These are phyloP conservation scores for Acheta domesticus DNA, from an alignment of 2,888 invertebrate species.

Conservation along the genomic window DNA sequence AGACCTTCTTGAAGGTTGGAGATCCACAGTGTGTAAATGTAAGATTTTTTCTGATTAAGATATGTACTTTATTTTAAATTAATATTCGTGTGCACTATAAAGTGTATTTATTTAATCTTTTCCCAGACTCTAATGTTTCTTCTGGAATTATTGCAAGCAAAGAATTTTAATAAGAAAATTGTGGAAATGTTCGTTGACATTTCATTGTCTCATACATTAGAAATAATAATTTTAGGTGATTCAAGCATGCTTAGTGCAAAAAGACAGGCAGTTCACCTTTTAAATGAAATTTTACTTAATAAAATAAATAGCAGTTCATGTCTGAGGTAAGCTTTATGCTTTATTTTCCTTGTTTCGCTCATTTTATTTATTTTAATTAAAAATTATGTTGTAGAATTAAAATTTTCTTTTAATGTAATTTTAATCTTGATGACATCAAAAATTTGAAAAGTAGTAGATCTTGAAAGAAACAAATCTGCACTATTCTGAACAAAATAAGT, in stretches of 20 bases:
- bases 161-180: not conserved
- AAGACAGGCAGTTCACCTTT: conserved; percentile 18
- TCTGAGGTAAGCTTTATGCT: not conserved
- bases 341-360: not conserved
- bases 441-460: no score
- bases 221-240: conserved; percentile 20
- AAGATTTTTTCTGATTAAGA: not conserved
- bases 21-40: conserved; percentile 8
- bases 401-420: no score
- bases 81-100: not conserved
- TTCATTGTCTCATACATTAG: conserved; percentile 19
- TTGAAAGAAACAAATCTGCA: no score
- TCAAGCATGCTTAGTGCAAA: not conserved
- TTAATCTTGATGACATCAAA: no score
- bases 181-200: not conserved
- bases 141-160: conserved; percentile 12
- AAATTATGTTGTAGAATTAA: no score
- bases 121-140: conserved; percentile 23
- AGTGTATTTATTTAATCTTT: no score
- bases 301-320: not conserved
- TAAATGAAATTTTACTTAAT: not conserved
- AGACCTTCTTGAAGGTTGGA: conserved; percentile 18
- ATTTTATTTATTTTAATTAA: not conserved
- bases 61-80: not conserved
- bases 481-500: no score